A percentile compares a stretch with the other conserved stretches of the same genome.
Conservation (phyloP, 2,113 vertebrate species). For the Ochotona princeps region DNA sequence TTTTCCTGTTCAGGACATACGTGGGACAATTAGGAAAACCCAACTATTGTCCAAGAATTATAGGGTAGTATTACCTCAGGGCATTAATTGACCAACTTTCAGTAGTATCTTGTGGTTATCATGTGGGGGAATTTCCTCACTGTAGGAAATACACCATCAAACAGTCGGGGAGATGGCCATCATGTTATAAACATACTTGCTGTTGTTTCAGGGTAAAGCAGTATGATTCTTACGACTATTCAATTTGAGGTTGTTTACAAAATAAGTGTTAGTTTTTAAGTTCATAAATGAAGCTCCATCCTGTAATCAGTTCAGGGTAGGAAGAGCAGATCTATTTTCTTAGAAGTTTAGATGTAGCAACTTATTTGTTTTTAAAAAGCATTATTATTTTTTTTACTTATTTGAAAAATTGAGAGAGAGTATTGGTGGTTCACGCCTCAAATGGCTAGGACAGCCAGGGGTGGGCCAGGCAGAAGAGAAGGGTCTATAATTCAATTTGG, state of each 20-base stretch:
- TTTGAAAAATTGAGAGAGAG: no score
- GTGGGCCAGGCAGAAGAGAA: no score
- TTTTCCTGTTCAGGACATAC: not conserved
- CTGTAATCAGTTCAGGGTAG: not conserved
- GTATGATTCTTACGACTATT: not conserved
- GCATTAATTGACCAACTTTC: not conserved
- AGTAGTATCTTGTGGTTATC: not conserved
- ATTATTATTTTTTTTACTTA: no score
- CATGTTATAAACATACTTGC: not conserved
- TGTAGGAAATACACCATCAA: not conserved
- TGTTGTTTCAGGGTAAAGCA: not conserved
- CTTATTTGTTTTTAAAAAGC: no score
- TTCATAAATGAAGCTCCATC: not conserved
- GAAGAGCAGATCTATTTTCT: not conserved
- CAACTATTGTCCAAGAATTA: not conserved
- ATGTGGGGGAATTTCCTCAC: not conserved
- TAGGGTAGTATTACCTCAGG: no score
- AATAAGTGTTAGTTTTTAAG: not conserved
- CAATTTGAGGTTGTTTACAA: not conserved
- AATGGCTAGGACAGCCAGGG: no score
- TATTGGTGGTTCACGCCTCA: no score
- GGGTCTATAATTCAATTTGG: no score
- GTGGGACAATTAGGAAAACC: not conserved
- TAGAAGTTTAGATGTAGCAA: not conserved
- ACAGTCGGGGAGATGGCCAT: not conserved